Conservation (phyloP, 2,888 invertebrate species). For the Andrena minutula region DNA sequence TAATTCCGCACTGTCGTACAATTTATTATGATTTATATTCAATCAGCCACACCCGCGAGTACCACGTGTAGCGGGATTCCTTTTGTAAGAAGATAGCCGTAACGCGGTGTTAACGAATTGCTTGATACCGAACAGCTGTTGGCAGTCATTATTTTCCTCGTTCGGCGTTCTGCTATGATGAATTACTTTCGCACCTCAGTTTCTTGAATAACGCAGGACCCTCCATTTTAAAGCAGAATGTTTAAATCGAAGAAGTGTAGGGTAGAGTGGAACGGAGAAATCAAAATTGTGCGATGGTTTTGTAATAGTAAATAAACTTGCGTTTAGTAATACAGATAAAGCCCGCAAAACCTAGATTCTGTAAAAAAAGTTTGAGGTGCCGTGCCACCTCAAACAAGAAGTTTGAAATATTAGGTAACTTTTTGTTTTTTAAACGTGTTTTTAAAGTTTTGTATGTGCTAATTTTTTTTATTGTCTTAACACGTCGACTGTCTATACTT, state of each 20-base stretch:
- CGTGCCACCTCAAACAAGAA: too few species aligned
- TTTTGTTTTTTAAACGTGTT: too few species aligned
- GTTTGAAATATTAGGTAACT: too few species aligned
- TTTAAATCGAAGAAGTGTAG: background rate
- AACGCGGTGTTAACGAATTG: constrained; percentile 12
- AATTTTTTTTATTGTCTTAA: too few species aligned
- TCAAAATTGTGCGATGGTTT: too few species aligned
- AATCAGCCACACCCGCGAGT: constrained; percentile 53
- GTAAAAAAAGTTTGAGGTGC: too few species aligned
- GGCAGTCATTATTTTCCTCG: background rate
- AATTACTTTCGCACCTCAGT: background rate
- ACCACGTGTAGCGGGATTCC: constrained; percentile 35
- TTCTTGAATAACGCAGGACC: background rate
- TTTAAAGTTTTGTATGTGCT: too few species aligned
- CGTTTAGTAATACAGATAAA: too few species aligned
- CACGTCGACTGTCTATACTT: too few species aligned
- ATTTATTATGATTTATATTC: constrained; percentile 68
- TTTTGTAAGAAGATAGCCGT: background rate
- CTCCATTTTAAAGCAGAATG: background rate
- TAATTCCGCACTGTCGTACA: constrained; percentile 61
- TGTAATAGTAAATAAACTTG: too few species aligned
- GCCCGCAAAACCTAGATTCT: too few species aligned
- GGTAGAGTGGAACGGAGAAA: background rate
- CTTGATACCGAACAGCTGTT: background rate
- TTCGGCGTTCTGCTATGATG: background rate